Conservation (phyloP, 1,140 invertebrate species). For the Pectinophora gossypiella region DNA sequence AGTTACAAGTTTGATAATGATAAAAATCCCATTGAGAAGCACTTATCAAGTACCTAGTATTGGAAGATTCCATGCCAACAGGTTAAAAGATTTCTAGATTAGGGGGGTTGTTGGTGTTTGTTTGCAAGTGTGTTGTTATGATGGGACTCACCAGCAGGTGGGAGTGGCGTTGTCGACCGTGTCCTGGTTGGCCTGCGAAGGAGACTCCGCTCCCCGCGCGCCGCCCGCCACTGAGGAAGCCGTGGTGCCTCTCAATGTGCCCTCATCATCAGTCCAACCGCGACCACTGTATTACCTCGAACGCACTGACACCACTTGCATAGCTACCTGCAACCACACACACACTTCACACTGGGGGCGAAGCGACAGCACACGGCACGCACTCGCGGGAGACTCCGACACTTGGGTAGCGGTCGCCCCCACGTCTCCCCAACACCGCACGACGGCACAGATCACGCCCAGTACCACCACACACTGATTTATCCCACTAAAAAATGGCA, state of each 20-base stretch:
- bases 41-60: too few relatives aligned
- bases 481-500: constrained; percentile 71
- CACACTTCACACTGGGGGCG: constrained; percentile 14
- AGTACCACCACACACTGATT: constrained; percentile 49
- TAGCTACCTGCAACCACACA: constrained; percentile 64
- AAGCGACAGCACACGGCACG: constrained; percentile 1
- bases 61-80: too few relatives aligned
- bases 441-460: constrained; percentile 46
- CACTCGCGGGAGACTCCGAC: not conserved
- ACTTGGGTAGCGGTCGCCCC: not conserved
- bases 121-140: too few relatives aligned
- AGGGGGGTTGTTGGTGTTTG: too few relatives aligned
- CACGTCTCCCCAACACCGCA: not conserved
- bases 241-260: constrained; percentile 64
- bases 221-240: constrained; percentile 67
- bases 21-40: too few relatives aligned
- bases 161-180: constrained; percentile 70
- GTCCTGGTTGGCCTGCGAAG: constrained; percentile 71
- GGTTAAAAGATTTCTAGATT: too few relatives aligned
- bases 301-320: constrained; percentile 59
- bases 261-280: constrained; percentile 50
- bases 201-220: constrained; percentile 71
- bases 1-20: too few relatives aligned
- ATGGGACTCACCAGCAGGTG: constrained; percentile 60
- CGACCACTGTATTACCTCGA: constrained; percentile 60